Evolutionary conservation across 2,888 invertebrate genomes (phyloP).

Genomic region (Agriopis marginaria): DNA sequence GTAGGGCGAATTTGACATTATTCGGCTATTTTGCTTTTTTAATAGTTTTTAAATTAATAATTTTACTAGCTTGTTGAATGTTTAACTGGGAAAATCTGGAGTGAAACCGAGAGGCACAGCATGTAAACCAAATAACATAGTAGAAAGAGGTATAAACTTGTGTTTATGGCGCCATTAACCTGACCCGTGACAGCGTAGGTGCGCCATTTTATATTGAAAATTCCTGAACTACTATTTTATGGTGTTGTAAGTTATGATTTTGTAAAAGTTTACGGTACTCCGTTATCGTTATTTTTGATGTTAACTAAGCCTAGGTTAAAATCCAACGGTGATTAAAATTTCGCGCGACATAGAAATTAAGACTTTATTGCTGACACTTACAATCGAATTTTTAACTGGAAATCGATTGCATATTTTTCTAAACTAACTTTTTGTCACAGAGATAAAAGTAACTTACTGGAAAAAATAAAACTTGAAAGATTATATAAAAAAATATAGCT

Average conservation of each 20-base stretch:
- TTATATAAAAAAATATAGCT: too few species aligned
- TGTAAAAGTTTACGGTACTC: slow-evolving; percentile 4
- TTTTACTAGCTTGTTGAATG: too few species aligned
- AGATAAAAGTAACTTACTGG: too few species aligned
- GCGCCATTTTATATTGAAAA: slow-evolving; percentile 33
- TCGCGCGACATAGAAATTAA: not conserved
- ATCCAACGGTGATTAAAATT: not conserved
- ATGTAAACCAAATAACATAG: slow-evolving; percentile 5
- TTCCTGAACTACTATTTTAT: slow-evolving; percentile 25
- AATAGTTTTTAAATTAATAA: too few species aligned
- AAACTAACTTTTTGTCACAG: too few species aligned
- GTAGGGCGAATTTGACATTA: too few species aligned
- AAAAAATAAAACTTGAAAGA: too few species aligned
- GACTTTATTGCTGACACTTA: too few species aligned
- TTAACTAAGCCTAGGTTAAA: not conserved
- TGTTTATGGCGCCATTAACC: slow-evolving; percentile 36
- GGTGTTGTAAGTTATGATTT: slow-evolving; percentile 18
- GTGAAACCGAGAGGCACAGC: not conserved
- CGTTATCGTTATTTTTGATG: slow-evolving; percentile 4
- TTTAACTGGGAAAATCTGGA: not conserved
- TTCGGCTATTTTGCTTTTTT: too few species aligned
- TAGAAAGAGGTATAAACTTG: not conserved
- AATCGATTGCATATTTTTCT: too few species aligned
- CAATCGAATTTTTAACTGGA: too few species aligned
- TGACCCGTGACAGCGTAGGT: slow-evolving; percentile 7